Percentiles rank a stretch among this genome's conserved stretches.
Conservation (phyloP, 2,113 vertebrate genomes). For the Tylochromis polylepis region DNA sequence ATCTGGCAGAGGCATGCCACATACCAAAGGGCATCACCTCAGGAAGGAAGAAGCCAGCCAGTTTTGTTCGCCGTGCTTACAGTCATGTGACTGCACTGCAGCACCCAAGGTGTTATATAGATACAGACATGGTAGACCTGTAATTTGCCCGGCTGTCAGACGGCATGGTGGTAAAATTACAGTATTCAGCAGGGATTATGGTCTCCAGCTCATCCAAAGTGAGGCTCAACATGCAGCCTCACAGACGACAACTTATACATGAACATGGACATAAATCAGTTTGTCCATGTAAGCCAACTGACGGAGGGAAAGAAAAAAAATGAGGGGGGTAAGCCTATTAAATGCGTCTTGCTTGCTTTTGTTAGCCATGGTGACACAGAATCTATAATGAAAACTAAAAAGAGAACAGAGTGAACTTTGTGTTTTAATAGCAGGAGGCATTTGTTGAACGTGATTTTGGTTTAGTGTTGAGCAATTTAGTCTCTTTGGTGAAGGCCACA, state of each 20-base stretch:
- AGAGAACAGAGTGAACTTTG: not conserved
- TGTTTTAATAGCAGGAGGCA: not conserved
- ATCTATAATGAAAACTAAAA: not conserved
- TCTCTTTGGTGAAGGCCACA: not conserved
- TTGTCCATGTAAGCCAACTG: conserved; percentile 38
- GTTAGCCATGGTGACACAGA: not conserved
- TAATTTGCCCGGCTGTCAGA: conserved; percentile 69
- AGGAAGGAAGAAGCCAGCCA: not conserved
- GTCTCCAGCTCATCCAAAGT: conserved; percentile 49
- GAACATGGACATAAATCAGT: conserved; percentile 44
- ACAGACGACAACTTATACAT: conserved; percentile 41
- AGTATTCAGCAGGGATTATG: conserved; percentile 64
- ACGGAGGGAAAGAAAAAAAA: not conserved
- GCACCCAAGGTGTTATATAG: conserved; percentile 53
- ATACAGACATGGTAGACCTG: conserved; percentile 61
- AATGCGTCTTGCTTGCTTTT: conserved; percentile 4
- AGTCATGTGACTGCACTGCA: conserved; percentile 25
- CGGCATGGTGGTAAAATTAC: conserved; percentile 62
- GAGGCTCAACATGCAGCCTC: conserved; percentile 49
- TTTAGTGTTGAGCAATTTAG: not conserved
- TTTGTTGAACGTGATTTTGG: conserved; percentile 4
- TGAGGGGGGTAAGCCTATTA: conserved; percentile 4
- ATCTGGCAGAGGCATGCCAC: conserved; percentile 34
- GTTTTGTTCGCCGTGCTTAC: conserved; percentile 2
- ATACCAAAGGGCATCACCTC: conserved; percentile 61